A percentile compares a stretch with the other conserved stretches of the same genome.
Evolutionary conservation across 2,888 invertebrate species (phyloP).

Genomic region (Erynnis tages): DNA sequence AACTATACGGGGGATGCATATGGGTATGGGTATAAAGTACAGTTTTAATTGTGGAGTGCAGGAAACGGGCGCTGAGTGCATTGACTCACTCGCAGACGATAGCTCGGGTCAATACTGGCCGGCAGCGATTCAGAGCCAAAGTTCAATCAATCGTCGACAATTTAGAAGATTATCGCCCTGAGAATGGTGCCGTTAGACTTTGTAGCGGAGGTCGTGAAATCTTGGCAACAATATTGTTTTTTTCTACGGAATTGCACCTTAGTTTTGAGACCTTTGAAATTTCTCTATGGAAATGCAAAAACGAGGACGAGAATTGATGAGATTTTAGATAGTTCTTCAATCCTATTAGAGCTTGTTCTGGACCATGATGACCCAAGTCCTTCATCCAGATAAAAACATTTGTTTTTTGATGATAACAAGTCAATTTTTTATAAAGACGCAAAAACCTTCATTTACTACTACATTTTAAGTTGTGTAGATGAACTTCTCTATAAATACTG

Average conservation of each 20-base stretch:
- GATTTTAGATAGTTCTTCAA: too few species aligned
- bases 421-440: too few species aligned
- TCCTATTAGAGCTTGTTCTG: too few species aligned
- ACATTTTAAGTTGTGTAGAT: too few species aligned
- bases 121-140: conserved; percentile 30
- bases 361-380: too few species aligned
- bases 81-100: conserved; percentile 41
- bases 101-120: conserved; percentile 26
- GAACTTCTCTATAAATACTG: too few species aligned
- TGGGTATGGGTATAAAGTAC: conserved; percentile 14
- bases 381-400: too few species aligned
- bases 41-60: conserved; percentile 33
- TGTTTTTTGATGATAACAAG: too few species aligned
- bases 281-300: too few species aligned
- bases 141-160: conserved; percentile 31
- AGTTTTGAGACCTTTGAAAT: too few species aligned
- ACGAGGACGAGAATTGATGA: too few species aligned
- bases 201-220: conserved; percentile 1
- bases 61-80: conserved; percentile 42
- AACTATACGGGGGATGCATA: not conserved
- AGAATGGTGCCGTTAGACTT: conserved; percentile 16
- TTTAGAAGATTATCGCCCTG: conserved; percentile 25
- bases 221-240: not conserved
- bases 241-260: not conserved
- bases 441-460: too few species aligned